Evolutionary conservation across 64 coral and sea anemone genomes (phyloP).

Genomic region (Montipora foliosa): DNA sequence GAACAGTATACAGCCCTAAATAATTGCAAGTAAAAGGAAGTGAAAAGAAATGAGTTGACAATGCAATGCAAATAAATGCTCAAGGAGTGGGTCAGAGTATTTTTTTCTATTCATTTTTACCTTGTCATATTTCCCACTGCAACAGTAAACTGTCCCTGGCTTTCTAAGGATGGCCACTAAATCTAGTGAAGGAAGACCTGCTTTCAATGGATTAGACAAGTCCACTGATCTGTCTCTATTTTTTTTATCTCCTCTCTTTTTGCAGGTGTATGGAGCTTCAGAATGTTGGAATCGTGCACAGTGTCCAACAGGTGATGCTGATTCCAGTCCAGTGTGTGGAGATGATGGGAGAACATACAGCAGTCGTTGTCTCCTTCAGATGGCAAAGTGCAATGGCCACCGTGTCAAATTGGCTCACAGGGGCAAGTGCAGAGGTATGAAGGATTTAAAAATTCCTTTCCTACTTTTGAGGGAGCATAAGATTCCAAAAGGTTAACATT

Average conservation of each 20-base stretch:
- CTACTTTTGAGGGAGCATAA: background rate
- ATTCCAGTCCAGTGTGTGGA: slow-evolving; percentile 52
- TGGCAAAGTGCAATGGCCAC: slow-evolving; percentile 49
- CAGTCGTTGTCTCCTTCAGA: slow-evolving; percentile 64
- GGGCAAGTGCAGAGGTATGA: slow-evolving; percentile 62
- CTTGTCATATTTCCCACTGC: background rate
- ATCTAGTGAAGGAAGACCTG: no score
- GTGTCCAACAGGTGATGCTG: slow-evolving; percentile 17
- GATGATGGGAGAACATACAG: slow-evolving; percentile 55
- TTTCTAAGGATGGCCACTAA: background rate
- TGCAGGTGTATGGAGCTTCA: background rate
- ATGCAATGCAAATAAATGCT: background rate
- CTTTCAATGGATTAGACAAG: no score
- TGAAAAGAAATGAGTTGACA: background rate
- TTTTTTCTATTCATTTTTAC: background rate
- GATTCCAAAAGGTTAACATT: no score
- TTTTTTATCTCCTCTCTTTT: background rate
- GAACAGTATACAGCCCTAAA: no score
- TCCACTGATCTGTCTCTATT: no score
- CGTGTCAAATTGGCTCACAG: slow-evolving; percentile 37
- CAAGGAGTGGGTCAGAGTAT: background rate
- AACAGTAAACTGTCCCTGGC: background rate
- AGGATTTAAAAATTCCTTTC: background rate
- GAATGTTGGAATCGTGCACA: background rate
- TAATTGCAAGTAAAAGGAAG: background rate